These are phyloP conservation scores for Romanogobio albipinnatus DNA, from an alignment of 2,113 vertebrate species.

Conservation along the genomic window DNA sequence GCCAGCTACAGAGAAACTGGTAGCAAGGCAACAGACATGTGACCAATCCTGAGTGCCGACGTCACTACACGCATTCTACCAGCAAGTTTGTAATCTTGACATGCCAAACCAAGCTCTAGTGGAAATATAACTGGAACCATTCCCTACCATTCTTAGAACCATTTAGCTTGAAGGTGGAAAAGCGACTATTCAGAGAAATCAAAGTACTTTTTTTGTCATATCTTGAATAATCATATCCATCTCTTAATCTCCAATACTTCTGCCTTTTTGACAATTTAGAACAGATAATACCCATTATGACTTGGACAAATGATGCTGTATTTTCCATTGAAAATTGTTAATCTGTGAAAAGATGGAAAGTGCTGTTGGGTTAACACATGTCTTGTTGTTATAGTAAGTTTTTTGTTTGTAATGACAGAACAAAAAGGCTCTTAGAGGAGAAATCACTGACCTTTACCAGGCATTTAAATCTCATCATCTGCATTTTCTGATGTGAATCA, in stretches of 20 bases:
- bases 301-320: neutral
- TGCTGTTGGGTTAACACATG: constrained; percentile 11
- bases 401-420: neutral
- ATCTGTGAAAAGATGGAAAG: neutral
- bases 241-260: constrained; percentile 11
- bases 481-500: constrained; percentile 16
- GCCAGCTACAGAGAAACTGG: too few species aligned
- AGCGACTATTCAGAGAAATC: neutral
- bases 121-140: too few species aligned
- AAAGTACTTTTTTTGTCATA: neutral
- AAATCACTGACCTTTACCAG: constrained; percentile 31
- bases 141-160: too few species aligned
- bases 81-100: too few species aligned
- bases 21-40: too few species aligned
- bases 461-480: constrained; percentile 12
- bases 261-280: neutral
- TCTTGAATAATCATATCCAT: neutral
- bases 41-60: too few species aligned
- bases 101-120: too few species aligned
- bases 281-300: constrained; percentile 3
- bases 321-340: neutral
- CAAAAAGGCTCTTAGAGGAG: neutral
- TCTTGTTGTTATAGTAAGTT: neutral
- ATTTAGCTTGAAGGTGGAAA: too few species aligned
- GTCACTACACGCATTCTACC: too few species aligned